Conservation (phyloP, 1,140 invertebrate genomes). For the Tetramorium alpestre region DNA sequence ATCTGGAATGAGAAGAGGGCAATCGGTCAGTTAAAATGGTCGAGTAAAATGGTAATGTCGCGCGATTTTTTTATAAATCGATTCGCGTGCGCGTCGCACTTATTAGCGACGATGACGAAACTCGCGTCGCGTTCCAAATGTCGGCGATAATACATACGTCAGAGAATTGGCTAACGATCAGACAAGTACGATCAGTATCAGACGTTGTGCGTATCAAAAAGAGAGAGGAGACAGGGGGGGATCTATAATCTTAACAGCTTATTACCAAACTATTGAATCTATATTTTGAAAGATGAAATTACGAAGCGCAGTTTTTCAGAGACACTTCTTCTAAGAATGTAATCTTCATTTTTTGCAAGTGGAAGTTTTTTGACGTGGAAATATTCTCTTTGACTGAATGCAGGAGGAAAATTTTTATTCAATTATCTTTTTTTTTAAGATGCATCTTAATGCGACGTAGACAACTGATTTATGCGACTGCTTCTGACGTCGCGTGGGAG, state of each 20-base stretch:
- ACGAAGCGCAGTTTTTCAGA: not conserved
- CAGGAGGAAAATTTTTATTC: not conserved
- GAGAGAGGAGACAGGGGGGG: not conserved
- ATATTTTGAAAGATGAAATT: not conserved
- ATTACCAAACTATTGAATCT: not conserved
- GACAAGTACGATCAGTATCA: not conserved
- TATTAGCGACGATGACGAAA: conserved; percentile 61
- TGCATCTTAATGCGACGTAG: not conserved
- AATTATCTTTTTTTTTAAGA: not conserved
- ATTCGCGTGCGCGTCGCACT: conserved; percentile 28
- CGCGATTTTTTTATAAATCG: not conserved
- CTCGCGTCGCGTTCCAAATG: conserved; percentile 40
- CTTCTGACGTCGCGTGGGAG: not conserved
- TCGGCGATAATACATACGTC: conserved; percentile 7
- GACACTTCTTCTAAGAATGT: not conserved
- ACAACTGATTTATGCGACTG: not conserved
- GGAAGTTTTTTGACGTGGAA: not conserved
- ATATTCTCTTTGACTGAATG: not conserved
- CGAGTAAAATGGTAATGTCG: not conserved
- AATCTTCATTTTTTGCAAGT: not conserved
- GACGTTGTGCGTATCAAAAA: not conserved
- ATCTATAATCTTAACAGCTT: not conserved
- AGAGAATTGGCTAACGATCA: not conserved
- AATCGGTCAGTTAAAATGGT: not conserved
- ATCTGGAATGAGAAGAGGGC: conserved; percentile 85